These are phyloP conservation scores for Anneissia japonica DNA, from an alignment of 35 echinoderm and acorn worm species.

Conservation along the genomic window DNA sequence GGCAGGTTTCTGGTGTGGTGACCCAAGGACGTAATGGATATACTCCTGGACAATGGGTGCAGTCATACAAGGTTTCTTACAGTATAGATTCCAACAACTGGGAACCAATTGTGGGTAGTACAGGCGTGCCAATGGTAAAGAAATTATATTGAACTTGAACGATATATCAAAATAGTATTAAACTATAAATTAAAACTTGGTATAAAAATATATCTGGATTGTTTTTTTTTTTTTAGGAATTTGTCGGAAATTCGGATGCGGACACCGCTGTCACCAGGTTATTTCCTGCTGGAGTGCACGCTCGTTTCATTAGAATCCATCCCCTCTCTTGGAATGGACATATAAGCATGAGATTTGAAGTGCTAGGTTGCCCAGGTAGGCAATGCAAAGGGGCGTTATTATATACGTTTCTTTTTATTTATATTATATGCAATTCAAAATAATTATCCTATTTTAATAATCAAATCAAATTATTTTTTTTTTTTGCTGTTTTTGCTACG, in stretches of 20 bases:
- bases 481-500: no score
- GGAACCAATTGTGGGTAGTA: background rate
- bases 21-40: constrained; percentile 3
- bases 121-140: background rate
- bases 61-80: background rate
- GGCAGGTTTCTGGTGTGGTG: background rate
- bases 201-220: background rate
- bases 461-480: no score
- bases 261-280: background rate
- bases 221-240: background rate
- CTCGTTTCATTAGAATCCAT: constrained; percentile 19
- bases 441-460: no score
- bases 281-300: constrained; percentile 6
- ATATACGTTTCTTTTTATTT: no score
- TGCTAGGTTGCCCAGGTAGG: background rate
- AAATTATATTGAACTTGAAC: background rate
- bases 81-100: background rate
- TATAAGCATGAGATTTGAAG: constrained; percentile 28
- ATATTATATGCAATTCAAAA: no score
- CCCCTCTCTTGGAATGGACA: constrained; percentile 14
- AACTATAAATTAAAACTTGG: no score
- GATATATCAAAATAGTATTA: background rate
- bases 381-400: no score
- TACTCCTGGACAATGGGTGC: constrained; percentile 1
- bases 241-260: background rate